These are phyloP conservation scores for Danio albolineatus DNA, from an alignment of 2,797 vertebrate species.

Conservation along the genomic window DNA sequence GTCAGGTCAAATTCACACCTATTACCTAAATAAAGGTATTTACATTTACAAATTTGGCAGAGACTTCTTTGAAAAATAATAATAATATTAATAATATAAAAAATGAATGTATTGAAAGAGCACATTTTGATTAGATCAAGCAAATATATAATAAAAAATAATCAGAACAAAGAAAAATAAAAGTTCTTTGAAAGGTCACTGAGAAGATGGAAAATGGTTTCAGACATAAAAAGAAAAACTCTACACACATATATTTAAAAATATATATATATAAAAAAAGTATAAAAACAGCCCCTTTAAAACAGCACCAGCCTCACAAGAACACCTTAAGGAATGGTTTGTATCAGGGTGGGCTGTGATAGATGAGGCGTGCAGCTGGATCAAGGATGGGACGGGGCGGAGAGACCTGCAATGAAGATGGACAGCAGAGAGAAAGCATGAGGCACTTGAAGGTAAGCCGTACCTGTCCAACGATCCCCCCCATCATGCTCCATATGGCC, in stretches of 20 bases:
- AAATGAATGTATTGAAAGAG: too few species aligned
- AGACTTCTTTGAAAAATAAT: too few species aligned
- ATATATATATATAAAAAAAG: background rate
- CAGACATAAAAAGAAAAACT: background rate
- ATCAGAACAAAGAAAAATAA: too few species aligned
- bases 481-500: conserved; percentile 90
- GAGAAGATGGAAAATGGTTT: background rate
- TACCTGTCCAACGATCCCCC: conserved; percentile 94
- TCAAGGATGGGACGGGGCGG: conserved; percentile 42
- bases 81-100: too few species aligned
- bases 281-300: conserved; percentile 1
- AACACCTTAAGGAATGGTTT: conserved; percentile 5
- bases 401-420: conserved; percentile 32
- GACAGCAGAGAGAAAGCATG: conserved; percentile 14
- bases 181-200: background rate
- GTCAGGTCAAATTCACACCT: too few species aligned
- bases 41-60: too few species aligned
- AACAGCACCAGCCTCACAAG: background rate
- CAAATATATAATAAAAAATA: too few species aligned
- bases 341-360: conserved; percentile 28
- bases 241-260: background rate
- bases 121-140: too few species aligned
- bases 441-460: conserved; percentile 33
- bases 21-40: too few species aligned
- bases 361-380: conserved; percentile 28